Base-by-base conservation (phyloP, 2,888 invertebrate genomes). In the Scelioninae gen. 1 region DNA sequence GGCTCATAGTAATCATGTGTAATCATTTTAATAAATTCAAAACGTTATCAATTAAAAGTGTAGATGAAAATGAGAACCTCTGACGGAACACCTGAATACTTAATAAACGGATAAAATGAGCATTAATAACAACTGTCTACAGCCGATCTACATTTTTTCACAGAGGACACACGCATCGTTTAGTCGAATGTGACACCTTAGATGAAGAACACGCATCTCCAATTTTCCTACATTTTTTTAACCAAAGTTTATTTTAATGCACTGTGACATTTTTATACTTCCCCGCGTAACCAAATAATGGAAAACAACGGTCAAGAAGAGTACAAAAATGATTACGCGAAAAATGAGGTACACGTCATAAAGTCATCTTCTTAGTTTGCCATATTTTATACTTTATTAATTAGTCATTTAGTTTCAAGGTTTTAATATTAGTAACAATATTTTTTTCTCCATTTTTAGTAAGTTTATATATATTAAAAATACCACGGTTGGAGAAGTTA, bases 81-180 rank as follows among this genome's bases (percentile, higher is more conserved):
- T 92, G 90, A 51, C 76, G 85, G 91, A 92, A 92, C 92, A 92
- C 92, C 92, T 92, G 92, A 92, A 92, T 91, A 92, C 92, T 92
- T 92, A 91, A 91, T 90, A 92, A 92, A 92, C 89, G 92, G 90
- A 92, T 92, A 91, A 91, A 92, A 92, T 91, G 91, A 91, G 91
- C 91, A 92, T 92, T 91, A 92, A 92, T 92, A 92, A 92, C 90
- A 89, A 89, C 88, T 87, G 88, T 90, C 88, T 89, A 88, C 87
- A 88, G 86, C 87, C 90, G 90, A 92, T 92, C 90, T 87, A 92
- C 91, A 91, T 90, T 88, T 91, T 86, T 87, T 88, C 88, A 86
- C 76, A 80, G 87, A 89, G 87, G 89, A 89, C 87, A 89, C 90
- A 89, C 86, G 87, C 84, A 78, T 85, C 87, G 84, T 86, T 85